Percentiles rank a stretch among this genome's conserved stretches.
Conservation (phyloP, 2,888 invertebrate genomes). For the Hypena proboscidalis region DNA sequence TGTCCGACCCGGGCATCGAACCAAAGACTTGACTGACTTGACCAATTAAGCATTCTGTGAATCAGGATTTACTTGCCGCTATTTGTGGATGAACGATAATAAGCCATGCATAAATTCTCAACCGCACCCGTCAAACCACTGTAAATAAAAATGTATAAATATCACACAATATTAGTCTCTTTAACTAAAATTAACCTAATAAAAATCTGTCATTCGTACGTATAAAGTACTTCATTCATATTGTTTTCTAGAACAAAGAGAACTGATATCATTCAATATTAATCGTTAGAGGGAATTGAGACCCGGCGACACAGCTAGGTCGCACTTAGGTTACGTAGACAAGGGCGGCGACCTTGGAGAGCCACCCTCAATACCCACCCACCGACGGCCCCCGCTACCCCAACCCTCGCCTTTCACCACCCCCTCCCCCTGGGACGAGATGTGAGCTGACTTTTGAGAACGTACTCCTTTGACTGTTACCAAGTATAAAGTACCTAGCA, state of each 20-base stretch:
- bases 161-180: conserved; percentile 26
- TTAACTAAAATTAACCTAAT: conserved; percentile 15
- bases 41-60: no score
- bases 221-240: conserved; percentile 31
- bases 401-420: conserved; percentile 30
- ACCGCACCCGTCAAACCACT: conserved; percentile 13
- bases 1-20: no score
- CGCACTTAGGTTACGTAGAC: conserved; percentile 74
- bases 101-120: conserved; percentile 26
- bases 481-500: conserved; percentile 49
- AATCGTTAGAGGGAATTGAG: conserved; percentile 64
- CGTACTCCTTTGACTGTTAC: conserved; percentile 63
- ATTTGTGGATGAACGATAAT: background rate
- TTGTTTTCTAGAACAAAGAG: conserved; percentile 32
- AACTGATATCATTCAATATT: conserved; percentile 60
- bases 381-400: conserved; percentile 26
- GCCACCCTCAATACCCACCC: conserved; percentile 37
- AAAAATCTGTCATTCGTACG: conserved; percentile 6
- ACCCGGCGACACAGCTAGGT: conserved; percentile 72
- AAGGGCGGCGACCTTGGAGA: conserved; percentile 79
- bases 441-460: conserved; percentile 75
- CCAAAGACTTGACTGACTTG: no score
- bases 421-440: conserved; percentile 56
- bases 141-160: conserved; percentile 25
- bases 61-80: no score